These are phyloP conservation scores for Daboia siamensis DNA, from an alignment of 2,113 vertebrate species.

Conservation along the genomic window DNA sequence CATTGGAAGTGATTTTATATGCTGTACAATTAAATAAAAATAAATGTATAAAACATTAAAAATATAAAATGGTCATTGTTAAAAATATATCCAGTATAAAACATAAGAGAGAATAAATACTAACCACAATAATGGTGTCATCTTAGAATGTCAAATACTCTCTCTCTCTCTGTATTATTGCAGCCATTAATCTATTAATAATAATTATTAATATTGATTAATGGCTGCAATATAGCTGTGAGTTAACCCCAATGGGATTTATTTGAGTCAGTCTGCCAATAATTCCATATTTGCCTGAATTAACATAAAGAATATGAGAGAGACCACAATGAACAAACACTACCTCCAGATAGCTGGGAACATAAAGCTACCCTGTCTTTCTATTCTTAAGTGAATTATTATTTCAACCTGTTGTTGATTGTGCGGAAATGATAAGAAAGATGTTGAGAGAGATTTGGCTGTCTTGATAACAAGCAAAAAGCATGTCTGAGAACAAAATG, in stretches of 20 bases:
- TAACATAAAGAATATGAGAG: neutral
- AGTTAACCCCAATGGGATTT: neutral
- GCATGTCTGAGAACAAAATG: neutral
- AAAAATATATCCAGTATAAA: neutral
- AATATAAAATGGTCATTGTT: neutral
- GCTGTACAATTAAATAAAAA: neutral
- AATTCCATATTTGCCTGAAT: neutral
- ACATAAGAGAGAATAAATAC: neutral
- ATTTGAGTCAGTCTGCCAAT: neutral
- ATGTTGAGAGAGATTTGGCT: neutral
- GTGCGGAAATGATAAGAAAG: neutral
- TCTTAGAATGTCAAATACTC: neutral
- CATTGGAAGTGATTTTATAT: neutral
- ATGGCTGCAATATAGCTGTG: neutral
- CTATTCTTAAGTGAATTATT: neutral
- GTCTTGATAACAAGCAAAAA: neutral
- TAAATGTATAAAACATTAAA: neutral
- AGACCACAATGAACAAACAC: neutral
- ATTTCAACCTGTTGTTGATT: constrained; percentile 2
- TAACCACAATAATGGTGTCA: neutral
- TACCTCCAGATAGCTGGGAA: neutral
- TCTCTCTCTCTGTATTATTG: too few relatives aligned
- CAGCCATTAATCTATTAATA: neutral
- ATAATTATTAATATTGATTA: neutral
- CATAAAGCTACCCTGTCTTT: neutral